phyloP scores from a whole-genome alignment of 2,113 vertebrate genomes.

The Hemiscyllium ocellatum region DNA sequence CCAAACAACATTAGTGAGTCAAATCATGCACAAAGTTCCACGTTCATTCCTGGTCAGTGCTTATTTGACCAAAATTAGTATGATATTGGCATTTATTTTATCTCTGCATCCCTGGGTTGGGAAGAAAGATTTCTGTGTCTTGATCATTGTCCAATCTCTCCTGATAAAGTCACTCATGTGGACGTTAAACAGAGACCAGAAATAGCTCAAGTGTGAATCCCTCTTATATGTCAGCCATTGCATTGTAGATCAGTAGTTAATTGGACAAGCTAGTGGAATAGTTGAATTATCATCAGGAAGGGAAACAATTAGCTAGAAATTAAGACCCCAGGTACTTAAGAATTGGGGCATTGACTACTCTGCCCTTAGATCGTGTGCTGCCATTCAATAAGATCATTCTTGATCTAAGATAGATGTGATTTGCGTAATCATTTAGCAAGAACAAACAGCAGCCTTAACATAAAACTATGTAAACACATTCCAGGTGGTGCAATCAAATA shows the following conservation, averaged over 20 bases:
- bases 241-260: no score
- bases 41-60: background rate
- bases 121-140: background rate
- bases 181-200: background rate
- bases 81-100: background rate
- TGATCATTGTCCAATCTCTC: background rate
- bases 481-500: background rate
- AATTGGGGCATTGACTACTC: no score
- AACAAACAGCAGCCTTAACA: background rate
- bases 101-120: background rate
- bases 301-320: background rate
- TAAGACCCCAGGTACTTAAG: background rate
- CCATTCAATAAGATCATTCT: no score
- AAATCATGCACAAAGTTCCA: background rate
- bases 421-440: background rate
- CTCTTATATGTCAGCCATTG: background rate
- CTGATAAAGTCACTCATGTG: background rate
- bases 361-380: no score
- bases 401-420: background rate
- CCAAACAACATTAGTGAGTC: background rate
- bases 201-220: background rate
- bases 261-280: background rate
- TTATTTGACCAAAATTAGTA: background rate
- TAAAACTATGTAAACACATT: background rate
- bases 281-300: background rate